Evolutionary conservation across 2,797 vertebrate species (phyloP).

Genomic region (Manis javanica): DNA sequence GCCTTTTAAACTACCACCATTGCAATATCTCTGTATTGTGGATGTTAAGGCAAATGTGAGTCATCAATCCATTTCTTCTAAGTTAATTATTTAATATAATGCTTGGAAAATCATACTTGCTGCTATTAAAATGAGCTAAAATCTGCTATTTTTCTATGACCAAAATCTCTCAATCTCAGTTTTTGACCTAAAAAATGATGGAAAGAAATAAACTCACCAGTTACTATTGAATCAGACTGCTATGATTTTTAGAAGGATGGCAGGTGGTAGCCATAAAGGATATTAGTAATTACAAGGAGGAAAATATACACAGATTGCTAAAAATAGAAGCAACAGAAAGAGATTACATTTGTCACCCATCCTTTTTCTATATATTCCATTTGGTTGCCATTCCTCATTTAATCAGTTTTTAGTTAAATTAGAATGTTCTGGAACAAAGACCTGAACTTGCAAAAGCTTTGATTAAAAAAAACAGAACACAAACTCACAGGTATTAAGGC

Average conservation of each 20-base stretch:
- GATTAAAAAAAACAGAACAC: background rate
- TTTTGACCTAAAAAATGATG: background rate
- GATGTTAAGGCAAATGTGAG: background rate
- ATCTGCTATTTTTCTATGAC: background rate
- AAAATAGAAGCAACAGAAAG: background rate
- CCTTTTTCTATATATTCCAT: background rate
- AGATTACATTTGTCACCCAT: background rate
- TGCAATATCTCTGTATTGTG: background rate
- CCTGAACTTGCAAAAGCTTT: background rate
- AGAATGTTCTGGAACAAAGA: background rate
- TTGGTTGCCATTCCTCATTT: background rate
- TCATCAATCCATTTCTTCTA: conserved; percentile 22
- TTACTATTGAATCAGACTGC: background rate
- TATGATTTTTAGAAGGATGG: background rate
- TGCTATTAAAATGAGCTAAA: conserved; percentile 33
- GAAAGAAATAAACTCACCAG: background rate
- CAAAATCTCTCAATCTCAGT: background rate
- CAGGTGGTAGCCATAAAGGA: background rate
- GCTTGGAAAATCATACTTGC: conserved; percentile 6
- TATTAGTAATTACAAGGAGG: background rate
- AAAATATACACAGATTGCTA: background rate
- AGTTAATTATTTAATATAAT: conserved; percentile 44
- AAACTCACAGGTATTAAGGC: background rate
- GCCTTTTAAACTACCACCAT: background rate
- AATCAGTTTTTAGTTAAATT: background rate